Evolutionary conservation across 2,797 vertebrate genomes (phyloP).

Genomic region (Centropyge bicolor): DNA sequence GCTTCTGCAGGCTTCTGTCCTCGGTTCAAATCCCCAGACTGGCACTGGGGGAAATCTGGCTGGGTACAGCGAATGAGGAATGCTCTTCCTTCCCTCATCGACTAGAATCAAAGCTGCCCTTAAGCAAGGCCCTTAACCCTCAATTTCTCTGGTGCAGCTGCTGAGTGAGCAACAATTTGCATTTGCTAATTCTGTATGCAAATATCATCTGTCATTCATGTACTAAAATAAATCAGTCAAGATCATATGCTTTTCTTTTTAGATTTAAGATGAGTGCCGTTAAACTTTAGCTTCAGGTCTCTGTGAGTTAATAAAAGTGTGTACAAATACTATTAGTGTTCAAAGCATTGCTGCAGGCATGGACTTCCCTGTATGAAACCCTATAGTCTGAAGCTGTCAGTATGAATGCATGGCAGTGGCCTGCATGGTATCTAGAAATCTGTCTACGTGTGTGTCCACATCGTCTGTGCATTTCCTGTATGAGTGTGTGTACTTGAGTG

Average conservation of each 20-base stretch:
- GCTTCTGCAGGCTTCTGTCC: conserved; percentile 35
- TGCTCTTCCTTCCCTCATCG: conserved; percentile 13
- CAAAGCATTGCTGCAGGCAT: conserved; percentile 60
- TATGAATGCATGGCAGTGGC: conserved; percentile 61
- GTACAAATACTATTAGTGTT: conserved; percentile 62
- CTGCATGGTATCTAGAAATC: conserved; percentile 72
- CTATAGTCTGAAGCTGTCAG: conserved; percentile 71
- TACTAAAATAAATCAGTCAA: conserved; percentile 41
- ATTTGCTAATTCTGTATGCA: conserved; percentile 59
- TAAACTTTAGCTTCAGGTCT: conserved; percentile 53
- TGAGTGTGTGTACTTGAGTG: conserved; percentile 21
- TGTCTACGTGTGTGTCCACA: conserved; percentile 70
- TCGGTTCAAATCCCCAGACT: conserved; percentile 45
- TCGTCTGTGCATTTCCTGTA: conserved; percentile 59
- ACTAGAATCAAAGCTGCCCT: conserved; percentile 31
- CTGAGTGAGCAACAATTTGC: conserved; percentile 55
- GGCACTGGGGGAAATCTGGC: neutral
- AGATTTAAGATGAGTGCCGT: conserved; percentile 38
- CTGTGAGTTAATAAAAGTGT: conserved; percentile 58
- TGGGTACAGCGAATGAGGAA: conserved; percentile 40
- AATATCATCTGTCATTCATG: conserved; percentile 54
- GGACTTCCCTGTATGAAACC: conserved; percentile 68
- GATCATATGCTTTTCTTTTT: conserved; percentile 23
- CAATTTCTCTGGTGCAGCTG: conserved; percentile 45
- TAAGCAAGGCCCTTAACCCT: conserved; percentile 40